Conservation (phyloP, 2,113 vertebrate species). For the Microcebus murinus region DNA sequence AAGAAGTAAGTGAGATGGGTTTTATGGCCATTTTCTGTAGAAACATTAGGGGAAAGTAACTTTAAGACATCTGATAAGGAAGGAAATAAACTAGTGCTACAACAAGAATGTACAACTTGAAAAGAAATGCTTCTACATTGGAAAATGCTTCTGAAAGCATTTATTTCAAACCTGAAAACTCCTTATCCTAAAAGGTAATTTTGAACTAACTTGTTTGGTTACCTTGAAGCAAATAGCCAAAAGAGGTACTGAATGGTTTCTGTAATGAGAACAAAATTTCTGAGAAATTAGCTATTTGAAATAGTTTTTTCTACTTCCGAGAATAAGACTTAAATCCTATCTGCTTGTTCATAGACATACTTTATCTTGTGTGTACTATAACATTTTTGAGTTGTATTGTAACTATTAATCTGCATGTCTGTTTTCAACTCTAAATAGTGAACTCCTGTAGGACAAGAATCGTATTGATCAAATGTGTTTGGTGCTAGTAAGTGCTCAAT, state of each 20-base stretch:
- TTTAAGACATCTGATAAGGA: background rate
- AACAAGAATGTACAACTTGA: background rate
- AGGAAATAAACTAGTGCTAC: background rate
- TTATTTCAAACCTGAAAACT: background rate
- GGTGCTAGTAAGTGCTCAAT: background rate
- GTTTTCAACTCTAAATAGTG: background rate
- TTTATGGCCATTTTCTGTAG: background rate
- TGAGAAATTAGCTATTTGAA: background rate
- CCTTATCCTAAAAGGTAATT: background rate
- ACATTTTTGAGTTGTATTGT: background rate
- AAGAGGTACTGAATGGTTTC: background rate
- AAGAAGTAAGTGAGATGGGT: background rate
- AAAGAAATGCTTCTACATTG: background rate
- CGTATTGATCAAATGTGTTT: background rate
- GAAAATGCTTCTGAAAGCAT: background rate
- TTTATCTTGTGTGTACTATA: background rate
- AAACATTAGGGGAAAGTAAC: background rate
- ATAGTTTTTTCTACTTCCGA: constrained; percentile 7
- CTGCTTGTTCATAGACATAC: background rate
- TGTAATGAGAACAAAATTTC: background rate
- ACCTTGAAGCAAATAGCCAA: background rate
- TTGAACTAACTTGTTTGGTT: background rate
- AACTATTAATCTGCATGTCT: background rate
- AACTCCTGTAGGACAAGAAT: background rate
- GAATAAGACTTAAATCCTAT: background rate